A percentile compares a stretch with the other conserved stretches of the same genome.
Conservation (phyloP, 2,113 vertebrate genomes). For the Pygoscelis antarcticus region DNA sequence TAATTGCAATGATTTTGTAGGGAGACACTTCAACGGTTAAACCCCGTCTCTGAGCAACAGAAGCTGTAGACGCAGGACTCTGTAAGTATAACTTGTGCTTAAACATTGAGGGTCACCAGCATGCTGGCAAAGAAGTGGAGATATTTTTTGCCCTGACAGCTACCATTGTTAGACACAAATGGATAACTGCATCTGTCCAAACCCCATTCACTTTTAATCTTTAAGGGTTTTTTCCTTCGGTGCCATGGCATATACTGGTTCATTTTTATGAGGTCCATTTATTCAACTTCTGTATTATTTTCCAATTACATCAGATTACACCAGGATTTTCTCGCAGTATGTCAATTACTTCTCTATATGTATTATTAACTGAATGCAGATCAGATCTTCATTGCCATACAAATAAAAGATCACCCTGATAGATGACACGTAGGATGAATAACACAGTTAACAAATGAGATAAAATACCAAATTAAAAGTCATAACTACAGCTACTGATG, state of each 20-base stretch:
- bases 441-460: not conserved
- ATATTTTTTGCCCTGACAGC: not conserved
- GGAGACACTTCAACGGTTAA: not conserved
- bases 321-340: not conserved
- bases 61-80: not conserved
- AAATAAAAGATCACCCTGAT: not conserved
- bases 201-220: not conserved
- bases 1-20: not conserved
- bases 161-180: not conserved
- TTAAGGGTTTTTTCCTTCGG: accelerated
- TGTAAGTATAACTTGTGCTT: not conserved
- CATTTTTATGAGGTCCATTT: not conserved
- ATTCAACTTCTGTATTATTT: not conserved
- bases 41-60: not conserved
- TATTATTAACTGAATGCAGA: not conserved
- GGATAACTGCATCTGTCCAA: not conserved
- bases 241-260: not conserved
- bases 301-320: not conserved
- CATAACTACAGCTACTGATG: not conserved
- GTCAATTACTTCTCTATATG: not conserved
- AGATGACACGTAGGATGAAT: accelerated
- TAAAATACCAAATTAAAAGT: not conserved
- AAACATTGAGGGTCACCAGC: not conserved
- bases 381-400: not conserved
- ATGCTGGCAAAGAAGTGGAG: not conserved